phyloP scores from a whole-genome alignment of 1,140 invertebrate species.

The Bradysia coprophila region DNA sequence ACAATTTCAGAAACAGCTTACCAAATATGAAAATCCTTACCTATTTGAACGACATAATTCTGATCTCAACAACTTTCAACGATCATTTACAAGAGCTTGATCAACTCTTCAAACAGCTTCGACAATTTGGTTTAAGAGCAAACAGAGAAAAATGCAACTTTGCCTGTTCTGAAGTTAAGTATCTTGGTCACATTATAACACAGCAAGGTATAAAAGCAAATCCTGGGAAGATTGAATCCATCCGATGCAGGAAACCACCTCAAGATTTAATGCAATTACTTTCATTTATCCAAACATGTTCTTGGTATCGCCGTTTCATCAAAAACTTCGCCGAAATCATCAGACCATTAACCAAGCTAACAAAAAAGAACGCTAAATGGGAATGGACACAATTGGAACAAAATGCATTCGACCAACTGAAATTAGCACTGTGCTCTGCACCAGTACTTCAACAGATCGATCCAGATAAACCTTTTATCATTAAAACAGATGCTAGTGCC shows the following conservation, averaged over 20 bases:
- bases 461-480: not conserved
- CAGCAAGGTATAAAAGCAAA: no score
- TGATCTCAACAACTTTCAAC: no score
- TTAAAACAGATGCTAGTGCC: not conserved
- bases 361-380: not conserved
- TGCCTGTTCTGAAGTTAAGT: no score
- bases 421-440: not conserved
- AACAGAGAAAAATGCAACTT: no score
- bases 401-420: not conserved
- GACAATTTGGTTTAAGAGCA: no score
- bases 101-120: no score
- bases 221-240: no score
- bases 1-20: no score
- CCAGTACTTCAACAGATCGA: not conserved
- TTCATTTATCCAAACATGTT: conserved; percentile 7
- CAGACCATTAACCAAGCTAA: conserved; percentile 4
- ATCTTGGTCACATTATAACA: no score
- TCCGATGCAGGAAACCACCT: conserved; percentile 8
- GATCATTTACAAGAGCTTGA: no score
- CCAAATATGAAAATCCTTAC: no score
- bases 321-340: conserved; percentile 7
- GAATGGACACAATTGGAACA: not conserved
- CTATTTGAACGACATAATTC: no score
- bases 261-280: conserved; percentile 11
- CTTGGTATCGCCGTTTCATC: conserved; percentile 10